Evolutionary conservation across 1,140 invertebrate genomes (phyloP).

Genomic region (Chelonus insularis): DNA sequence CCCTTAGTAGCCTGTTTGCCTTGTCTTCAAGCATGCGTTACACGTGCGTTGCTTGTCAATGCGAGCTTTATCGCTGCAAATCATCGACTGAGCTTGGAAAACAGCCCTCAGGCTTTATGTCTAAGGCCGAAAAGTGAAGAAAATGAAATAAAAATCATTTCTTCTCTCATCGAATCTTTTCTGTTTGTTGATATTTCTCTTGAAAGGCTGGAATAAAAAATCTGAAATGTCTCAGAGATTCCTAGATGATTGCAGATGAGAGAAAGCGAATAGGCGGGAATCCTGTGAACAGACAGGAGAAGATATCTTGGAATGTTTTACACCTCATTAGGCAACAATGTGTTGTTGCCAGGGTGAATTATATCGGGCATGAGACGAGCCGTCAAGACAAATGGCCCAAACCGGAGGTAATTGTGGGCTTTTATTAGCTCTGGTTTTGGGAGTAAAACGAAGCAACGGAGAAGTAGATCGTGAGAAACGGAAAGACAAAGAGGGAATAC

Average conservation of each 20-base stretch:
- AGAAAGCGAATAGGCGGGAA: neutral
- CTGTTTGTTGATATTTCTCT: no score
- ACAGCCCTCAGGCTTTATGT: no score
- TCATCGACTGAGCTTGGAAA: conserved; percentile 33
- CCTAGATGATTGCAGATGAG: neutral
- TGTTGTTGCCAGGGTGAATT: conserved; percentile 61
- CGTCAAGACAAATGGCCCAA: conserved; percentile 59
- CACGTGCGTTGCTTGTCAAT: conserved; percentile 55
- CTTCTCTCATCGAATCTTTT: neutral
- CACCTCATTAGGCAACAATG: conserved; percentile 62
- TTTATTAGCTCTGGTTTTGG: conserved; percentile 58
- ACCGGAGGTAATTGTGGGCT: conserved; percentile 61
- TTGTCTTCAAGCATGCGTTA: conserved; percentile 42
- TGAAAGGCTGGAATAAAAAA: neutral
- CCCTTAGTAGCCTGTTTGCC: neutral
- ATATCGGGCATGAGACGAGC: conserved; percentile 60
- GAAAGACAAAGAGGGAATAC: neutral
- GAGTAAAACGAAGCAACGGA: neutral
- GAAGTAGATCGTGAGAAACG: conserved; percentile 3
- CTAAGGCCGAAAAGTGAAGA: neutral
- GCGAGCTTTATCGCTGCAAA: conserved; percentile 49
- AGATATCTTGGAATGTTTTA: conserved; percentile 58
- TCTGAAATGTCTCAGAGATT: neutral
- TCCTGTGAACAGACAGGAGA: conserved; percentile 41
- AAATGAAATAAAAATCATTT: neutral